phyloP scores from a whole-genome alignment of 2,113 vertebrate genomes.

The Carettochelys insculpta region DNA sequence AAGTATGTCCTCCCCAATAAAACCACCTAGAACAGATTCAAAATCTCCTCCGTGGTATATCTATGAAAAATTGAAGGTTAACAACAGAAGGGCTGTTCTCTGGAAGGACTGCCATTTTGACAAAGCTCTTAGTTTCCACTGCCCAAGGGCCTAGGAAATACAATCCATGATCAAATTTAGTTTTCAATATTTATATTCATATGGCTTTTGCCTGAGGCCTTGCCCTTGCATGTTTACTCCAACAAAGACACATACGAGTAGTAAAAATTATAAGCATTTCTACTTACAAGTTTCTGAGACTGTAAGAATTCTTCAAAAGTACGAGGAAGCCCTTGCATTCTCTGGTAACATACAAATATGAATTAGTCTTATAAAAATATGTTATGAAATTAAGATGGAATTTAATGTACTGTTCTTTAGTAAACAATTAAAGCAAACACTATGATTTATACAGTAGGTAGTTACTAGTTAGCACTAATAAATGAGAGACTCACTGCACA shows the following conservation, averaged over 20 bases:
- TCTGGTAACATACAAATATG: conserved; percentile 40
- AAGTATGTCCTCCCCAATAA: not conserved
- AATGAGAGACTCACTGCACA: not conserved
- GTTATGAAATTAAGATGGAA: not conserved
- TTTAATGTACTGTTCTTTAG: not conserved
- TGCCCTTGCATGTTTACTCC: not conserved
- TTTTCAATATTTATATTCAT: not conserved
- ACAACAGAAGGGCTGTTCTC: not conserved
- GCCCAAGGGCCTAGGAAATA: conserved; percentile 30
- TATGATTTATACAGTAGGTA: not conserved
- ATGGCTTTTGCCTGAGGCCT: not conserved
- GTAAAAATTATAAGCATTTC: not conserved
- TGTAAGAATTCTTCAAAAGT: conserved; percentile 66
- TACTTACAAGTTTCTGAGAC: conserved; percentile 63
- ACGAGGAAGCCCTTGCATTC: conserved; percentile 33
- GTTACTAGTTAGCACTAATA: not conserved
- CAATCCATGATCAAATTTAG: not conserved
- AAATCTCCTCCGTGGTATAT: not conserved
- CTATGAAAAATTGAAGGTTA: not conserved
- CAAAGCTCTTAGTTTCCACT: not conserved
- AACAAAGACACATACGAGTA: not conserved
- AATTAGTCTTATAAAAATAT: not conserved
- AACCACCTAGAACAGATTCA: not conserved
- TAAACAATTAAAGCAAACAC: not conserved
- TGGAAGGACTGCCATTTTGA: not conserved